Conservation (phyloP, 2,888 invertebrate species). For the Parelbella ahira region DNA sequence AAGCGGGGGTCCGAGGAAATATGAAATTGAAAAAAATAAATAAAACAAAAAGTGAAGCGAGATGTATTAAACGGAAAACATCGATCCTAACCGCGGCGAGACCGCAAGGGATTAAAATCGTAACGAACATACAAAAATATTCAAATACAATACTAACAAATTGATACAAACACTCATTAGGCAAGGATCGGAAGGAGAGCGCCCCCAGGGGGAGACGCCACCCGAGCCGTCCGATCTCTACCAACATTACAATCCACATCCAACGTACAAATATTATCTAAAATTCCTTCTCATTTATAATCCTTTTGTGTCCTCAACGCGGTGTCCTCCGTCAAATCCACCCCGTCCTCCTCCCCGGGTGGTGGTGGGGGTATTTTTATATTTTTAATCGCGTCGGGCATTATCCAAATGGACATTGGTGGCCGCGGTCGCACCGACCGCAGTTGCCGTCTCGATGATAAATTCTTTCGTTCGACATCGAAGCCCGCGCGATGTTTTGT, state of each 20-base stretch:
- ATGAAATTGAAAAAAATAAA: conserved; percentile 40
- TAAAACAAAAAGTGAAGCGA: conserved; percentile 41
- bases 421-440: conserved; percentile 58
- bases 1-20: conserved; percentile 52
- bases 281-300: conserved; percentile 82
- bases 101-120: conserved; percentile 77
- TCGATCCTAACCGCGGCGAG: conserved; percentile 59
- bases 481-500: conserved; percentile 72
- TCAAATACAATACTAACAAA: conserved; percentile 81
- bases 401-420: conserved; percentile 81
- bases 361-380: conserved; percentile 74
- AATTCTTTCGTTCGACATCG: conserved; percentile 81
- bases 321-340: conserved; percentile 77
- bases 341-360: conserved; percentile 40
- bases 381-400: conserved; percentile 81
- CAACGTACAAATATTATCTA: conserved; percentile 81
- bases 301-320: conserved; percentile 81
- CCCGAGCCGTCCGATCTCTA: conserved; percentile 35
- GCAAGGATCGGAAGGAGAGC: conserved; percentile 66
- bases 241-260: conserved; percentile 79
- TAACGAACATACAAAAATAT: conserved; percentile 78
- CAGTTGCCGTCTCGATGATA: conserved; percentile 76
- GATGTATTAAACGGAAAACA: conserved; percentile 65
- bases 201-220: conserved; percentile 37
- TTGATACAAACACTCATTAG: conserved; percentile 81